Conservation (phyloP, 2,113 vertebrate genomes). For the Tachysurus vachellii region DNA sequence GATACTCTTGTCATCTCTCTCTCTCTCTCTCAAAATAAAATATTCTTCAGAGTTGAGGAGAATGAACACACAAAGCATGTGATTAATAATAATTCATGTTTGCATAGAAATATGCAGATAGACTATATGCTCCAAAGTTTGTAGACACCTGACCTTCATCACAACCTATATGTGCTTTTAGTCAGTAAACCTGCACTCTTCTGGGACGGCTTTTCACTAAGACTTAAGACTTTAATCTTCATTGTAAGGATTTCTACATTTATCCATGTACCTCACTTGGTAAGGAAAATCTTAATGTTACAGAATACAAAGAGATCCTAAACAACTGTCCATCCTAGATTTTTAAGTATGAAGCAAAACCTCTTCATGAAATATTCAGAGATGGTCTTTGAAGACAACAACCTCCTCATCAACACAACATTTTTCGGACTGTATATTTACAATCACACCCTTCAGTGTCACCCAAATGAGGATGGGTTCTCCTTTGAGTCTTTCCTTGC, state of each 20-base stretch:
- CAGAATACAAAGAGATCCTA: no score
- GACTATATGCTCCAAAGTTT: not conserved
- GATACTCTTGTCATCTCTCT: constrained; percentile 19
- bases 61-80: not conserved
- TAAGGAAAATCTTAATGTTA: no score
- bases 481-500: no score
- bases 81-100: not conserved
- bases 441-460: no score
- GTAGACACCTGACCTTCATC: not conserved
- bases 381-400: no score
- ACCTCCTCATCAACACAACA: no score
- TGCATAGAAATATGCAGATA: not conserved
- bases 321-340: no score
- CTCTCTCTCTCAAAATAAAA: not conserved
- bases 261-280: not conserved
- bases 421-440: no score
- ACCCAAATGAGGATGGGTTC: no score
- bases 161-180: not conserved
- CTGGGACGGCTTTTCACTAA: not conserved
- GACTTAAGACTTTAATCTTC: not conserved
- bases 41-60: not conserved
- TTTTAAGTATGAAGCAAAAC: not conserved
- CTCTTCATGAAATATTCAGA: no score
- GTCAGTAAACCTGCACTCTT: not conserved
- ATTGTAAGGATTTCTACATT: not conserved